A percentile compares a stretch with the other conserved stretches of the same genome.
phyloP scores from a whole-genome alignment of 1,140 invertebrate species.

The Aphaenogaster rudis region DNA sequence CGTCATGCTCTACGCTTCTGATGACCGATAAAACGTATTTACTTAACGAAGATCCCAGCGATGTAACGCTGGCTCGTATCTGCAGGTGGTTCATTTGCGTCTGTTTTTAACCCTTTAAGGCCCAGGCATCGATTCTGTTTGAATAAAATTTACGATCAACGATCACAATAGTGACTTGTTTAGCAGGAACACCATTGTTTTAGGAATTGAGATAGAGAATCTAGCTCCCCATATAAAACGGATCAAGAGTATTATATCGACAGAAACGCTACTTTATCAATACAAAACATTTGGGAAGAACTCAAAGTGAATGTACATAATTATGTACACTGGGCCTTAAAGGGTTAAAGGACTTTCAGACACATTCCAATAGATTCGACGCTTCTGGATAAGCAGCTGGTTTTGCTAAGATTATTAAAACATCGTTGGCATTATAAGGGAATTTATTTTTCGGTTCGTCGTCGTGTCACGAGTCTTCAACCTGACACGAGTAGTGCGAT shows the following conservation, averaged over 20 bases:
- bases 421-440: not conserved
- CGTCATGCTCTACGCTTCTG: constrained; percentile 18
- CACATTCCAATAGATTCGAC: constrained; percentile 1
- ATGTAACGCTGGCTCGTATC: not conserved
- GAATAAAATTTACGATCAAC: too few relatives aligned
- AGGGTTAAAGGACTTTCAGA: not conserved
- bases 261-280: too few relatives aligned
- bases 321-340: too few relatives aligned
- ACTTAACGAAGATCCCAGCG: constrained; percentile 23
- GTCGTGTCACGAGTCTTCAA: not conserved
- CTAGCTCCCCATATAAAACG: too few relatives aligned
- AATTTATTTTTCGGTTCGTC: not conserved
- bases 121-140: too few relatives aligned
- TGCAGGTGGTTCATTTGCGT: not conserved
- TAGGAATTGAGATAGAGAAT: too few relatives aligned
- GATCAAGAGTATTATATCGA: too few relatives aligned
- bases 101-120: not conserved
- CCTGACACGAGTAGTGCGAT: constrained; percentile 5
- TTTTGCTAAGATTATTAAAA: constrained; percentile 4
- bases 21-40: constrained; percentile 36
- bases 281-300: too few relatives aligned
- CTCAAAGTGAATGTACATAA: too few relatives aligned
- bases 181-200: too few relatives aligned
- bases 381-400: not conserved
- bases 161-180: too few relatives aligned